Evolutionary conservation across 1,140 invertebrate genomes (phyloP).

Genomic region (Nylanderia fulva): DNA sequence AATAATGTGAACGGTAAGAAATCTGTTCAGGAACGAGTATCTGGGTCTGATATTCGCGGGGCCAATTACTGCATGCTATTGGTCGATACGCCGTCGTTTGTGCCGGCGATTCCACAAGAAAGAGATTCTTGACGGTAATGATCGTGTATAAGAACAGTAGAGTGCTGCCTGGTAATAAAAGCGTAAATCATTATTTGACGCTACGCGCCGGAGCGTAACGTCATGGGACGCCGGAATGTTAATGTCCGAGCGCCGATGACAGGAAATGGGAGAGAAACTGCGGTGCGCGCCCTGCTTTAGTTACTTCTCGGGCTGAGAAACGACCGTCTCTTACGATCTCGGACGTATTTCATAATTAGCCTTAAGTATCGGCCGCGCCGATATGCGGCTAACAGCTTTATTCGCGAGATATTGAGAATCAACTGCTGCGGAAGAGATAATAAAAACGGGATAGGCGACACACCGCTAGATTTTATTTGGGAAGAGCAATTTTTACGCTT

Average conservation of each 20-base stretch:
- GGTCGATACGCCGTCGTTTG: slow-evolving; percentile 32
- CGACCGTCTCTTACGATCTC: slow-evolving; percentile 38
- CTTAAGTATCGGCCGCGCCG: slow-evolving; percentile 34
- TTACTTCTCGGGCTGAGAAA: slow-evolving; percentile 24
- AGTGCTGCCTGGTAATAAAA: slow-evolving; percentile 61
- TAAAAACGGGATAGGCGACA: slow-evolving; percentile 28
- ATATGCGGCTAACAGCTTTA: slow-evolving; percentile 28
- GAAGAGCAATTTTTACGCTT: slow-evolving; percentile 3
- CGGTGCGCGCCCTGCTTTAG: slow-evolving; percentile 14
- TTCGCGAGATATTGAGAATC: slow-evolving; percentile 36
- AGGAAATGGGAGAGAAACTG: slow-evolving; percentile 47
- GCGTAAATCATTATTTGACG: slow-evolving; percentile 61
- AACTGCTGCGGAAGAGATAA: slow-evolving; percentile 9
- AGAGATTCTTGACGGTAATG: slow-evolving; percentile 45
- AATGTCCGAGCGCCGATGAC: slow-evolving; percentile 47
- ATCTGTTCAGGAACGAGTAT: slow-evolving; percentile 18
- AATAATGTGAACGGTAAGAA: not conserved
- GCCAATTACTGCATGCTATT: slow-evolving; percentile 38
- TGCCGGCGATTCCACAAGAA: slow-evolving; percentile 40
- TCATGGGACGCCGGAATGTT: slow-evolving; percentile 59
- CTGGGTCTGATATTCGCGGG: slow-evolving; percentile 22
- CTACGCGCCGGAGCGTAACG: slow-evolving; percentile 49
- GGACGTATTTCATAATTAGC: slow-evolving; percentile 51
- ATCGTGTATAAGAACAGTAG: slow-evolving; percentile 60
- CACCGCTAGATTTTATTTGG: not conserved